These are phyloP conservation scores for Drosophila athabasca DNA, from an alignment of 1,140 invertebrate species.

Conservation along the genomic window DNA sequence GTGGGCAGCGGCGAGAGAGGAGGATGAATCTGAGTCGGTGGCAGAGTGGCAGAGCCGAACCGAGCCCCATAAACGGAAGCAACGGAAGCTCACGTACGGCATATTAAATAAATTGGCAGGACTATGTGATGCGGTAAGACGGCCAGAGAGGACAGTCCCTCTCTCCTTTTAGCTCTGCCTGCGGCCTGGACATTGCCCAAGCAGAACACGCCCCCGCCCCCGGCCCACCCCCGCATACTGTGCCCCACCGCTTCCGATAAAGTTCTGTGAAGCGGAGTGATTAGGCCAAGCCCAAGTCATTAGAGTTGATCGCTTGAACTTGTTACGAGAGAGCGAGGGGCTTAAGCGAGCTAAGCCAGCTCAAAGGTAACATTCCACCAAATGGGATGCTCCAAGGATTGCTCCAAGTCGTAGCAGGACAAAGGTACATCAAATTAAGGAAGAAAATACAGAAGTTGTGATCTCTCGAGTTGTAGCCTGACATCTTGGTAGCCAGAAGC, in stretches of 20 bases:
- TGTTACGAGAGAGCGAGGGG: conserved; percentile 2
- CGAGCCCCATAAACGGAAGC: conserved; percentile 29
- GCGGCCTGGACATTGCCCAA: too few species aligned
- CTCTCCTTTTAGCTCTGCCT: too few species aligned
- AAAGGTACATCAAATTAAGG: too few species aligned
- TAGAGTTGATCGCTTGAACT: conserved; percentile 39
- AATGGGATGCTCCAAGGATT: too few species aligned
- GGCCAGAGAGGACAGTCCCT: too few species aligned
- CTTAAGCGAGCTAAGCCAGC: too few species aligned
- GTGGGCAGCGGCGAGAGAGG: neutral
- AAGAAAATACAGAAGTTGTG: neutral
- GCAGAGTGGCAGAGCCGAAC: conserved; percentile 1
- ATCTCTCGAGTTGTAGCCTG: too few species aligned
- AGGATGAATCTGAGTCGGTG: conserved; percentile 23
- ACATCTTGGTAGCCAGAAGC: too few species aligned
- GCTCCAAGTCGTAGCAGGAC: too few species aligned
- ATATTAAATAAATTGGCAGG: conserved; percentile 81
- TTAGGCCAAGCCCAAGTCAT: conserved; percentile 33
- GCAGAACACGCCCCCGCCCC: too few species aligned
- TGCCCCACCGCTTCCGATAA: neutral
- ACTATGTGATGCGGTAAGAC: conserved; percentile 64
- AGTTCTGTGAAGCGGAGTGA: conserved; percentile 33
- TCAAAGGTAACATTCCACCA: conserved; percentile 1
- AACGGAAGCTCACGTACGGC: conserved; percentile 72
- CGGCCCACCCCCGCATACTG: too few species aligned